Evolutionary conservation across 1,140 invertebrate genomes (phyloP), one percentile per base, ranked within the genome.

Genomic region (Pseudoatta argentina): DNA sequence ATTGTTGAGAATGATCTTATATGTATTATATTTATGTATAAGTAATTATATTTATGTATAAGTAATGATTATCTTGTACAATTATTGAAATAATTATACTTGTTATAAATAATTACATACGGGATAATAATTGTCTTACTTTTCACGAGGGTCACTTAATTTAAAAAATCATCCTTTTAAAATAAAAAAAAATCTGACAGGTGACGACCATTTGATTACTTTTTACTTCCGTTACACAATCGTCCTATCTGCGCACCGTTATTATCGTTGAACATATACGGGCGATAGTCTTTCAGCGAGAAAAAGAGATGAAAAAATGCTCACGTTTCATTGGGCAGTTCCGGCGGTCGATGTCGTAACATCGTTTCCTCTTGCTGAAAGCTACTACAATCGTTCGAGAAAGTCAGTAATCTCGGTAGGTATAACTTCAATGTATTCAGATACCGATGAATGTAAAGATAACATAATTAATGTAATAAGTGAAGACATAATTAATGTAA

Each of bases 181-280:
- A 55, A 3, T 30, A 53, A 30, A 81, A 6, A 81, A 48, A 51
- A 55, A 8, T 1, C 61, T 59, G 64, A 71, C 30, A 44, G 6
- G 7, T 14, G 21, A 24, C 64, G 39, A 67, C 16, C 24, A 69
- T 51, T 14, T 16, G 30, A 71, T 71, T 57, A 81, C 51, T 71
- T 71, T 71, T 81, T 71, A 71, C 66, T 81, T 81, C 53, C 34
- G 21, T 81, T 81, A 81, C 51, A 21, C 34, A 81, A 81, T 81
- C 48, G 5, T 79, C 8, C 27, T 30, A 39, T 55, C 30, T n/a
- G 48, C 30, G n/a, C 51, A 39, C 48, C 21, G 34, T 81, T 71
- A 71, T 81, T 71, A 71, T 71, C 53, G 78, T 21, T 44, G 66
- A 81, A 71, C 48, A 57, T 69, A 81, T 71, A 81, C 21, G 53